Evolutionary conservation across 2,797 vertebrate genomes (phyloP).

Genomic region (Alcedo atthis): DNA sequence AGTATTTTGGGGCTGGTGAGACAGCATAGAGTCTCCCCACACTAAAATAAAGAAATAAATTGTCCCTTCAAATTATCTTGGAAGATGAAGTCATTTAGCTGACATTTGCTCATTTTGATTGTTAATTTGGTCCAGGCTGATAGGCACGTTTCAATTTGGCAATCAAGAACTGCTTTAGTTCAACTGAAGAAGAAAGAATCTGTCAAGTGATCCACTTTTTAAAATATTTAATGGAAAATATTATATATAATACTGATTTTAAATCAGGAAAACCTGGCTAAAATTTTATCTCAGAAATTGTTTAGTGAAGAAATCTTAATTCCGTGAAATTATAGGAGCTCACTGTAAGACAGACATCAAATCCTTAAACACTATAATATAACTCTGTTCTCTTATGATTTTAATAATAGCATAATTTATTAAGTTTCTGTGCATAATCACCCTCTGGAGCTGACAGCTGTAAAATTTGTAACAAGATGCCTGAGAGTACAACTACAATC

Average conservation of each 20-base stretch:
- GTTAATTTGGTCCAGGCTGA: neutral
- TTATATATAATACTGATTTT: neutral
- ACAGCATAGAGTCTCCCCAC: neutral
- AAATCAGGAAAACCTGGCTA: neutral
- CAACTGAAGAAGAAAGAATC: neutral
- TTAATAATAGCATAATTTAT: neutral
- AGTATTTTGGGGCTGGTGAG: neutral
- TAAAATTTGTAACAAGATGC: neutral
- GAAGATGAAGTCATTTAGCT: neutral
- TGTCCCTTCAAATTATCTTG: neutral
- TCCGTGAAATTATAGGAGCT: neutral
- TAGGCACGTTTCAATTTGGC: neutral
- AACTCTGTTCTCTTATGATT: neutral
- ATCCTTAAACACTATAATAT: neutral
- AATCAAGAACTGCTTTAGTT: neutral
- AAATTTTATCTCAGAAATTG: neutral
- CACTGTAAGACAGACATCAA: fast-evolving
- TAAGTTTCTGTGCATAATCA: neutral
- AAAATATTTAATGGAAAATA: neutral
- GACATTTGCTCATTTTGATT: neutral
- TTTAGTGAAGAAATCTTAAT: neutral
- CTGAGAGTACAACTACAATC: neutral
- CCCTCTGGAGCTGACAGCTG: neutral
- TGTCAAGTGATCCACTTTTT: neutral
- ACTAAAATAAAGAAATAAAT: neutral